Conservation (phyloP, 2,797 vertebrate genomes). For the Protosalanx chinensis region DNA sequence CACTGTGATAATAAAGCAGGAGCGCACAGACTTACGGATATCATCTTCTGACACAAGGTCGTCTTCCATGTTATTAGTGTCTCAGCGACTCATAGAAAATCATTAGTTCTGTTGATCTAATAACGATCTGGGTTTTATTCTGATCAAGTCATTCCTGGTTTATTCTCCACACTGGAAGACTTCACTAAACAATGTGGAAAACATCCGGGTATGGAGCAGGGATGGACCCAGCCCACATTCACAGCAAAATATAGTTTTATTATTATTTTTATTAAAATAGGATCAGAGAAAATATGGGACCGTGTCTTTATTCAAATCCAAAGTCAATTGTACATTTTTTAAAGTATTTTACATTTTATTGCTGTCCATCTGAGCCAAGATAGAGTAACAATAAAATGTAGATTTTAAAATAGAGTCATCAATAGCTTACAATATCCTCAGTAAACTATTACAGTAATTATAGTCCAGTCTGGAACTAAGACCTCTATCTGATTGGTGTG, state of each 20-base stretch:
- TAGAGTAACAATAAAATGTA: background rate
- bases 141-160: background rate
- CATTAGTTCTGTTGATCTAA: background rate
- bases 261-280: no score
- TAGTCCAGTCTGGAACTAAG: background rate
- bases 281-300: background rate
- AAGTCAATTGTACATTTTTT: background rate
- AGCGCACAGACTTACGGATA: conserved; percentile 58
- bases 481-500: background rate
- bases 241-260: background rate
- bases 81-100: background rate
- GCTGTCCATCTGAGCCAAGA: background rate
- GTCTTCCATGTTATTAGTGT: conserved; percentile 61
- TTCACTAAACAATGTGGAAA: conserved; percentile 1
- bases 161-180: conserved; percentile 19
- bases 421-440: background rate
- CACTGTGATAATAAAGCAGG: background rate
- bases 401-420: background rate
- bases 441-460: background rate
- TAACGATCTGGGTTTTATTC: background rate
- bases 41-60: conserved; percentile 69
- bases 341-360: background rate
- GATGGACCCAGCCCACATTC: conserved; percentile 23
- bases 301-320: no score
- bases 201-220: conserved; percentile 36